Percentiles rank a stretch among this genome's conserved stretches.
These are phyloP conservation scores for Kryptolebias ocellatus DNA, from an alignment of 2,797 vertebrate genomes.

Conservation along the genomic window DNA sequence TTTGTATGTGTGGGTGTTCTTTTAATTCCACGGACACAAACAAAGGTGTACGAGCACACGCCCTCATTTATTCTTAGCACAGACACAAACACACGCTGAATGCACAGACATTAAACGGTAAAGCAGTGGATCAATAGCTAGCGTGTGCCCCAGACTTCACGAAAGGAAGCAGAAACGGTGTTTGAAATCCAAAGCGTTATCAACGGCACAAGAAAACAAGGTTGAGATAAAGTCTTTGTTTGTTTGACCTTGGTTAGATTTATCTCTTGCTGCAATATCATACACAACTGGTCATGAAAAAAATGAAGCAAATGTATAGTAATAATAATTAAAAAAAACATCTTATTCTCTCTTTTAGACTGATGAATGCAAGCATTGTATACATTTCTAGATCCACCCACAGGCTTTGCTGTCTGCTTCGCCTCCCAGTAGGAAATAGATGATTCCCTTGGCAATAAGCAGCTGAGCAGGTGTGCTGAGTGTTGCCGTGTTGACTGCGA, in stretches of 20 bases:
- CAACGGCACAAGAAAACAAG: conserved; percentile 47
- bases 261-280: conserved; percentile 41
- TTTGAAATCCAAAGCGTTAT: conserved; percentile 63
- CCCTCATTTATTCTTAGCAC: conserved; percentile 63
- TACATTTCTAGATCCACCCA: conserved; percentile 42
- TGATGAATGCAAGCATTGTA: conserved; percentile 53
- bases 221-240: conserved; percentile 55
- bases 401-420: conserved; percentile 38
- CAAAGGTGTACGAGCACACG: conserved; percentile 45
- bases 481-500: conserved; percentile 46
- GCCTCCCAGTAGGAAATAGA: conserved; percentile 27
- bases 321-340: conserved; percentile 22
- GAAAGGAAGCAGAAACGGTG: conserved; percentile 54
- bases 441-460: conserved; percentile 55
- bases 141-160: conserved; percentile 62
- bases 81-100: conserved; percentile 62
- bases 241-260: conserved; percentile 62
- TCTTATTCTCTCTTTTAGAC: conserved; percentile 27
- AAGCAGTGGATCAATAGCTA: conserved; percentile 61
- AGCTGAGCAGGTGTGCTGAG: conserved; percentile 58
- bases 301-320: conserved; percentile 7
- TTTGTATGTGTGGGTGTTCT: conserved; percentile 29
- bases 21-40: conserved; percentile 53
- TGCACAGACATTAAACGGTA: conserved; percentile 56
- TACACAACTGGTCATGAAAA: conserved; percentile 24